phyloP scores from a whole-genome alignment of 2,113 vertebrate species.

The Martes martes region DNA sequence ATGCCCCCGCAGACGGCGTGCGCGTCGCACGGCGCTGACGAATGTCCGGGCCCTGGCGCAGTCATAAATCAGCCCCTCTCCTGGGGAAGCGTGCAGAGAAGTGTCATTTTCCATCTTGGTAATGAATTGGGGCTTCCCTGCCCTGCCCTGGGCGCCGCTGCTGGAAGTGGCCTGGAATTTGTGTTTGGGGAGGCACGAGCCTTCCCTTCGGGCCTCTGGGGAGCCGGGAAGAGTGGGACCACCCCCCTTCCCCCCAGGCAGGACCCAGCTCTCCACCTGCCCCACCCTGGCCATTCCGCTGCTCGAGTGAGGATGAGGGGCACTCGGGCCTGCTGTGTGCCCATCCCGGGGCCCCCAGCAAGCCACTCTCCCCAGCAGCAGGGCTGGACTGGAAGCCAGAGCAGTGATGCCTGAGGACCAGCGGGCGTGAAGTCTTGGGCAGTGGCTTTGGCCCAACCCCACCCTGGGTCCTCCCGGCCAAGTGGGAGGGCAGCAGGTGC shows the following conservation, averaged over 20 bases:
- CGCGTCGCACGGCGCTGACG: conserved; percentile 48
- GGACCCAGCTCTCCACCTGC: neutral
- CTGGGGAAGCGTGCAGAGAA: neutral
- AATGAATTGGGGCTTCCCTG: conserved; percentile 74
- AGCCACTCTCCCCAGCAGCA: neutral
- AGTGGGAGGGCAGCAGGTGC: neutral
- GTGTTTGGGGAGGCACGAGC: neutral
- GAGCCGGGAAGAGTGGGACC: neutral
- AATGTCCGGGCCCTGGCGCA: conserved; percentile 50
- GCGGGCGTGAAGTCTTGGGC: neutral
- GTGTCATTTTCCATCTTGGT: conserved; percentile 72
- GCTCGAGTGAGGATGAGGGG: too few relatives aligned
- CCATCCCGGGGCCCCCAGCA: neutral
- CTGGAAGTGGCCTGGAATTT: neutral
- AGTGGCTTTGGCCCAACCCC: neutral
- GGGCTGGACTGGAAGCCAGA: neutral
- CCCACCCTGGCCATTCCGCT: rapidly evolving
- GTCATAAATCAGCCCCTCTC: conserved; percentile 73
- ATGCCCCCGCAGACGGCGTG: conserved; percentile 69
- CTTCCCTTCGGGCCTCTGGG: neutral
- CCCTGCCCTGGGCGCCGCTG: neutral
- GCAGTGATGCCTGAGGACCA: neutral
- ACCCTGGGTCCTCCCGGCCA: neutral
- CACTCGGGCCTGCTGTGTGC: neutral
- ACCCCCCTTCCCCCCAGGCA: neutral